These are phyloP conservation scores for Drosophila varians DNA, from an alignment of 1,140 invertebrate genomes.

Conservation along the genomic window DNA sequence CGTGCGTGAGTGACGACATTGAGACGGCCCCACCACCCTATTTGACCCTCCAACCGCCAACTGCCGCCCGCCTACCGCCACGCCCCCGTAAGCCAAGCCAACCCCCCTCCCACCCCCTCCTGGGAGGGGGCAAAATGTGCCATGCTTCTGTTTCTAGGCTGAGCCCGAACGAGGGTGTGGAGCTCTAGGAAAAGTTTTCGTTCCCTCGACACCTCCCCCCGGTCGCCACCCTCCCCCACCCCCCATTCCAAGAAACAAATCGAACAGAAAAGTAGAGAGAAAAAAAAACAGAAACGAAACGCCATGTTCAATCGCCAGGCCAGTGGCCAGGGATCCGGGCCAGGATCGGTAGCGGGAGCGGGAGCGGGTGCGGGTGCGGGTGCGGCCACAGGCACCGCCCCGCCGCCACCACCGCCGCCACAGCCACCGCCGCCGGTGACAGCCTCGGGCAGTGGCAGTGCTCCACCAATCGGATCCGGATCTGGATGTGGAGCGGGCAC, in stretches of 20 bases:
- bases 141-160: slow-evolving; percentile 27
- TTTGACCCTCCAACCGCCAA: not conserved
- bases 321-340: slow-evolving; percentile 16
- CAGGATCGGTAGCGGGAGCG: not conserved
- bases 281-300: not conserved
- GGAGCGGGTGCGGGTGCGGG: not conserved
- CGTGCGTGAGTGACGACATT: slow-evolving; percentile 68
- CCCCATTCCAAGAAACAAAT: too few species aligned
- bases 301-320: slow-evolving; percentile 53
- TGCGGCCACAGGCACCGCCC: not conserved
- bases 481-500: not conserved
- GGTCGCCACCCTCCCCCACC: too few species aligned
- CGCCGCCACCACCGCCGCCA: not conserved
- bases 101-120: not conserved
- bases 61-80: slow-evolving; percentile 7
- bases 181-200: slow-evolving; percentile 25
- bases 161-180: slow-evolving; percentile 6
- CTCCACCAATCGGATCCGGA: not conserved
- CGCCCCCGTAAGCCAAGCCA: not conserved
- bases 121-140: slow-evolving; percentile 39
- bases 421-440: not conserved
- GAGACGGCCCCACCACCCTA: slow-evolving; percentile 45
- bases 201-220: too few species aligned
- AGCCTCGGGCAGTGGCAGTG: not conserved
- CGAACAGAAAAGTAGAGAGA: slow-evolving; percentile 6